A percentile compares a stretch with the other conserved stretches of the same genome.
phyloP scores from a whole-genome alignment of 2,797 vertebrate species.

The Clamator glandarius region DNA sequence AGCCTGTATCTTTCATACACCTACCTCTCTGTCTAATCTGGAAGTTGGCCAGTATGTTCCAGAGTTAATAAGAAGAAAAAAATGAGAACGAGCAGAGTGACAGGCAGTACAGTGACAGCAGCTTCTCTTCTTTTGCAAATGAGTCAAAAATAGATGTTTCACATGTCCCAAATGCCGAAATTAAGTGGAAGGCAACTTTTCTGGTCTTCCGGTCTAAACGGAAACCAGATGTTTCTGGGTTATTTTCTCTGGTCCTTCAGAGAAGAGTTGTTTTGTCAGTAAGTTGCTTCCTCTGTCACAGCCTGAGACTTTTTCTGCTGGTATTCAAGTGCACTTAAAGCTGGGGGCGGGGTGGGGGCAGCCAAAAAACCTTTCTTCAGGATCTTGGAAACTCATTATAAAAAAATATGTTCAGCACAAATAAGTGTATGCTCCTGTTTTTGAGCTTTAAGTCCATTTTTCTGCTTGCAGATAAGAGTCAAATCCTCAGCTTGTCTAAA shows the following conservation, averaged over 20 bases:
- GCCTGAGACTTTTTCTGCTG: not conserved
- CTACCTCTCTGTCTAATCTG: not conserved
- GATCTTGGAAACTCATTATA: not conserved
- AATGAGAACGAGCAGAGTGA: not conserved
- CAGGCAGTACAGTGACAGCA: not conserved
- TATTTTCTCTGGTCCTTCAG: constrained; percentile 35
- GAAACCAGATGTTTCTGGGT: constrained; percentile 18
- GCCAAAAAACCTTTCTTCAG: not conserved
- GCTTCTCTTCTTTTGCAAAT: constrained; percentile 2
- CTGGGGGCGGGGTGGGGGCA: not conserved
- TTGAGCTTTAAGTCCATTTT: not conserved
- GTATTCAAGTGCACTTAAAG: not conserved
- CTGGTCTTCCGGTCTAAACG: not conserved
- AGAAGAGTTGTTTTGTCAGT: not conserved
- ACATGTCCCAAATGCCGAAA: not conserved
- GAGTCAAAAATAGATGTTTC: not conserved
- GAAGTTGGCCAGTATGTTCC: not conserved
- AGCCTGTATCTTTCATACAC: not conserved
- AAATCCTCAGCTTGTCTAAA: not conserved
- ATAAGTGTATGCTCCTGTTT: not conserved
- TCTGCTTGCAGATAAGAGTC: not conserved
- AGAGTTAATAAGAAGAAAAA: constrained; percentile 15
- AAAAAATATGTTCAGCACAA: not conserved
- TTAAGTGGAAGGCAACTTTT: constrained; percentile 27
- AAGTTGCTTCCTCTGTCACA: not conserved